Conservation (phyloP, 2,888 invertebrate genomes). For the Dinocampus coccinellae region DNA sequence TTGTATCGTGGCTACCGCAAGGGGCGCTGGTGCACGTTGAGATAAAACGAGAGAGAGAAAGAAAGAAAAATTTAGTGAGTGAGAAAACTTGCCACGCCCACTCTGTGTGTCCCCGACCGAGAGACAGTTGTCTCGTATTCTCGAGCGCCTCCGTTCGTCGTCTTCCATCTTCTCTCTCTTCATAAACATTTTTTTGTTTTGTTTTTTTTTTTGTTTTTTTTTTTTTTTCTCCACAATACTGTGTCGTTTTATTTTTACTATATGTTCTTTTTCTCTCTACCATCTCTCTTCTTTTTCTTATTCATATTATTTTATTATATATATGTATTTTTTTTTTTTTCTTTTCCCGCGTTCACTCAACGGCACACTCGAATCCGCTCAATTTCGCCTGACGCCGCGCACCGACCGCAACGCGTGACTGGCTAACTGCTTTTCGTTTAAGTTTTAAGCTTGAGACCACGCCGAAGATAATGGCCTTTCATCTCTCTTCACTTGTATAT, state of each 20-base stretch:
- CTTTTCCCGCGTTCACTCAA: slow-evolving; percentile 10
- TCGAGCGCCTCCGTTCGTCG: slow-evolving; percentile 61
- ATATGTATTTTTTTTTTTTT: slow-evolving; percentile 15
- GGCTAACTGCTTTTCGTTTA: slow-evolving; percentile 66
- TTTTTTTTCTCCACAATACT: background rate
- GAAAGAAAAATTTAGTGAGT: background rate
- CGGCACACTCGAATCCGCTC: slow-evolving; percentile 51
- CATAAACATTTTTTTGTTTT: background rate
- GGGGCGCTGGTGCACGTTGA: slow-evolving; percentile 24
- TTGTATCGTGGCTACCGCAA: slow-evolving; percentile 36
- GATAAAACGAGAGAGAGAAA: slow-evolving; percentile 31
- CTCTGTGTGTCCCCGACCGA: slow-evolving; percentile 34
- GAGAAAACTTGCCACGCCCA: slow-evolving; percentile 31
- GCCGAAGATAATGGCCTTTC: slow-evolving; percentile 41
- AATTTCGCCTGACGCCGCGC: slow-evolving; percentile 56
- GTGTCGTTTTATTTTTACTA: background rate
- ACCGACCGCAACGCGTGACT: slow-evolving; percentile 68
- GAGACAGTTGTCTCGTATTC: slow-evolving; percentile 52
- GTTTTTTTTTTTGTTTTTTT: slow-evolving; percentile 1
- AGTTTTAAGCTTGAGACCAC: slow-evolving; percentile 48
- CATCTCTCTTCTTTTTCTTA: slow-evolving; percentile 2
- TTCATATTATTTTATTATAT: background rate
- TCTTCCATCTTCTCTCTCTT: slow-evolving; percentile 18
- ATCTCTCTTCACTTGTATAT: slow-evolving; percentile 17
- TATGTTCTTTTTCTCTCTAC: background rate